Evolutionary conservation across 2,113 vertebrate species (phyloP).

Genomic region (Aplodontia rufa): DNA sequence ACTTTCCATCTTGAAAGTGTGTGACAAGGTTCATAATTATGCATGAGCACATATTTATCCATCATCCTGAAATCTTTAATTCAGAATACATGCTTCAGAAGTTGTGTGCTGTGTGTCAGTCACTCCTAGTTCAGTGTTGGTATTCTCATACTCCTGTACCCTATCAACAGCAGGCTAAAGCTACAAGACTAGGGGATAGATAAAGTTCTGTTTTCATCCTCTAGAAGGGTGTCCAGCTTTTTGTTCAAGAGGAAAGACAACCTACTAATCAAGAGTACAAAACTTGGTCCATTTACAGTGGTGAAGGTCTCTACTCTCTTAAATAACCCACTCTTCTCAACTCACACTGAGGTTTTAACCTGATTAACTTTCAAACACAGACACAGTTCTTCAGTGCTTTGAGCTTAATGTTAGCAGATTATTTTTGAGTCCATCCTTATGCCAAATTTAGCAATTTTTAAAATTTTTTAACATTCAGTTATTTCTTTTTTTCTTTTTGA

Average conservation of each 20-base stretch:
- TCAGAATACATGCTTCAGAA: neutral
- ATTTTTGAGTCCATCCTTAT: neutral
- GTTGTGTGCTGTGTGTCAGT: neutral
- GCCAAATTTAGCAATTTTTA: constrained; percentile 6
- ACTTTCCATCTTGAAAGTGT: neutral
- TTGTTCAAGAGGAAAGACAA: neutral
- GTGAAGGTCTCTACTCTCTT: neutral
- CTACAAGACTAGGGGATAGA: neutral
- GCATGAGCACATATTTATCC: neutral
- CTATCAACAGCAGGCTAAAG: neutral
- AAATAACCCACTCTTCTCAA: neutral
- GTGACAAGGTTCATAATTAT: neutral
- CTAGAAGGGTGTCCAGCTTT: neutral
- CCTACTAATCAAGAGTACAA: neutral
- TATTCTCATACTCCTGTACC: neutral
- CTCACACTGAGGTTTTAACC: constrained; percentile 8
- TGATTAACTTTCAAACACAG: neutral
- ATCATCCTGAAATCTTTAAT: neutral
- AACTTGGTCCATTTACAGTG: neutral
- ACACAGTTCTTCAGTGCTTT: neutral
- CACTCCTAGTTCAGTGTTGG: neutral
- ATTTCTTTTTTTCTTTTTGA: too few species aligned
- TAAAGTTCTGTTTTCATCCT: neutral
- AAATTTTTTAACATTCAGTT: too few species aligned
- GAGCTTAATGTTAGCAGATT: neutral